A percentile compares a stretch with the other conserved stretches of the same genome.
phyloP scores from a whole-genome alignment of 2,888 invertebrate genomes.

The Dryobotodes eremita region DNA sequence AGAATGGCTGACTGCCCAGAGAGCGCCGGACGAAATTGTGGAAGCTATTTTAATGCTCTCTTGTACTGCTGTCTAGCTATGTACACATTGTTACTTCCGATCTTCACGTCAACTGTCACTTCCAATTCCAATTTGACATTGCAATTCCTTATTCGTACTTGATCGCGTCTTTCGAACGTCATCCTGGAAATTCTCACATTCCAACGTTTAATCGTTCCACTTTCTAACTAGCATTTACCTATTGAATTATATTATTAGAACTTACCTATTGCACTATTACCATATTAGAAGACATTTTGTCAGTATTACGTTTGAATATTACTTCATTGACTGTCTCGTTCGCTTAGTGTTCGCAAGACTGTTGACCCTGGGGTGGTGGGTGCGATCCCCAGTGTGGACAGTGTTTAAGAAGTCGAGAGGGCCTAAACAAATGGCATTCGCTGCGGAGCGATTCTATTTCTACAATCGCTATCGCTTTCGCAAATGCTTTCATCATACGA shows the following conservation, averaged over 20 bases:
- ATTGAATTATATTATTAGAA: constrained; percentile 28
- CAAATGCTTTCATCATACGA: too few species aligned
- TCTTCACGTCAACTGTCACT: constrained; percentile 47
- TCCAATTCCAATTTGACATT: constrained; percentile 51
- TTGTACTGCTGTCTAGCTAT: background rate
- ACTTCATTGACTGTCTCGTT: background rate
- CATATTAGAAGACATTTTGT: background rate
- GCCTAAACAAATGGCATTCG: too few species aligned
- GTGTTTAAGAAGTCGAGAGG: too few species aligned
- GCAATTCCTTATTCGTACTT: constrained; percentile 37
- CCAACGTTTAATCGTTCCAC: constrained; percentile 38
- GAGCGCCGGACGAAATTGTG: background rate
- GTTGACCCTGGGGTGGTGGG: too few species aligned
- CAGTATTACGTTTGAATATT: constrained; percentile 7
- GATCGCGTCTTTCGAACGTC: constrained; percentile 37
- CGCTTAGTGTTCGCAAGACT: too few species aligned
- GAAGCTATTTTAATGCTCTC: background rate
- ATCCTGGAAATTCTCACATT: constrained; percentile 53
- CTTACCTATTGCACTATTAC: background rate
- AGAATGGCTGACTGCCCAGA: background rate
- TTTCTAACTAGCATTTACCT: constrained; percentile 47
- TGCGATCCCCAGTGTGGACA: background rate
- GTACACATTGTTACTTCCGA: constrained; percentile 26
- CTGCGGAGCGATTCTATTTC: too few species aligned
- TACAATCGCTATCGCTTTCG: too few species aligned